A percentile compares a stretch with the other conserved stretches of the same genome.
These are phyloP conservation scores for Dione vanillae DNA, from an alignment of 2,888 invertebrate species.

Conservation along the genomic window DNA sequence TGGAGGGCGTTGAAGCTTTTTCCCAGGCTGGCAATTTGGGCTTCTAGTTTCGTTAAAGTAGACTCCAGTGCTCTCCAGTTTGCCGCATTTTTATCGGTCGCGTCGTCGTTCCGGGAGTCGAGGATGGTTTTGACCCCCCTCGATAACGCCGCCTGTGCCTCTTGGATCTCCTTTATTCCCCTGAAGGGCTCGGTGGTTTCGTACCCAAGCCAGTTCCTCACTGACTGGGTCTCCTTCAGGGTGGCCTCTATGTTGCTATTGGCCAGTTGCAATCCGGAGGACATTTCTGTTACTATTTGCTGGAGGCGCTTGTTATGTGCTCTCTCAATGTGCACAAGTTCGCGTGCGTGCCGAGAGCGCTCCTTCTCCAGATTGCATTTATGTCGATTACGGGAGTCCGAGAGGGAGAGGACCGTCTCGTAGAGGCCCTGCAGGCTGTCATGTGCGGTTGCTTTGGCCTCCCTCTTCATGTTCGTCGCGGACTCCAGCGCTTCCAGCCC, in stretches of 20 bases:
- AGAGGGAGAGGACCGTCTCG: constrained; percentile 34
- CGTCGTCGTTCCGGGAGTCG: no score
- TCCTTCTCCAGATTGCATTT: constrained; percentile 44
- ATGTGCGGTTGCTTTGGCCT: constrained; percentile 10
- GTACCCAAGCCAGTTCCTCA: not conserved
- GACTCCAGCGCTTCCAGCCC: constrained; percentile 43
- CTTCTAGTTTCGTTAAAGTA: no score
- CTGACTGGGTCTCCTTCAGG: constrained; percentile 2
- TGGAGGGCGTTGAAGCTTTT: no score
- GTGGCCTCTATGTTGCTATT: not conserved
- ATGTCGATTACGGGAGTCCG: constrained; percentile 44
- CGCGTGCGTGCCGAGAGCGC: constrained; percentile 35
- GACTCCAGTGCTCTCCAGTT: no score
- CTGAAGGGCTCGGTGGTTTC: no score
- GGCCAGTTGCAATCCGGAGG: not conserved
- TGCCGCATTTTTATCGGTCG: no score
- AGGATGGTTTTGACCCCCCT: no score
- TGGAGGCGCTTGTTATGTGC: constrained; percentile 28
- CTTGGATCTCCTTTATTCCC: no score
- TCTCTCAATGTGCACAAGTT: constrained; percentile 36
- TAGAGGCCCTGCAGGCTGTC: constrained; percentile 8
- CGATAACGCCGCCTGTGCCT: no score
- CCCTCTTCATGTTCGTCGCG: constrained; percentile 20
- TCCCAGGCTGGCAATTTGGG: no score
- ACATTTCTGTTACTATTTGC: not conserved